These are phyloP conservation scores for Steinernema feltiae DNA, from an alignment of 1,140 invertebrate species.

Conservation along the genomic window DNA sequence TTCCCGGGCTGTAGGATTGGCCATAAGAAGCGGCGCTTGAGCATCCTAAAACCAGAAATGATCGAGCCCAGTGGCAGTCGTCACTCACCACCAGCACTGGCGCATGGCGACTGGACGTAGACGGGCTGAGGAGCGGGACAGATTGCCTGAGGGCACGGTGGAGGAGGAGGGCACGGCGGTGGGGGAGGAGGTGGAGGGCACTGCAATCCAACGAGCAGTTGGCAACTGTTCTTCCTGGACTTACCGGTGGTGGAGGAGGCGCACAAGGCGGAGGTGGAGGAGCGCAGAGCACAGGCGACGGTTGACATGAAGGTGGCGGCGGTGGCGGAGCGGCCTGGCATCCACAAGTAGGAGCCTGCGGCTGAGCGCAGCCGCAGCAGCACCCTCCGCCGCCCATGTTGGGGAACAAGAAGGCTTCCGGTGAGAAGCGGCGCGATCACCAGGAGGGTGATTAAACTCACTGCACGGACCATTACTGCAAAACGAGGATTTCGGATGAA, in stretches of 20 bases:
- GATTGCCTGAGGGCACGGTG: constrained; percentile 20
- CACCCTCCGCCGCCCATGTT: constrained; percentile 24
- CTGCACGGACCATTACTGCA: background rate
- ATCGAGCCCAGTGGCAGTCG: background rate
- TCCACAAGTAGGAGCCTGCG: constrained; percentile 27
- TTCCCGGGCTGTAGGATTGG: background rate
- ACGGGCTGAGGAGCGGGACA: constrained; percentile 30
- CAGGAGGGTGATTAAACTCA: background rate
- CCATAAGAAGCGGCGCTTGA: background rate
- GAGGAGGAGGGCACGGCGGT: constrained; percentile 1
- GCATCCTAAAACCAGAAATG: background rate
- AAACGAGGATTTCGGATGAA: background rate
- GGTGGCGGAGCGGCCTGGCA: background rate
- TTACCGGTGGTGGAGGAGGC: constrained; percentile 19
- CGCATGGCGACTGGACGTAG: constrained; percentile 16
- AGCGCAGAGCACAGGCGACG: too few species aligned
- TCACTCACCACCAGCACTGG: background rate
- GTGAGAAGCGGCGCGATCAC: background rate
- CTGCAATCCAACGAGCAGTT: background rate
- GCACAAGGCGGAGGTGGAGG: constrained; percentile 26
- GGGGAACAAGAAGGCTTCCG: constrained; percentile 16
- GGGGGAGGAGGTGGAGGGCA: background rate
- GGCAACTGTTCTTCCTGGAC: background rate
- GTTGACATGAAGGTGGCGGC: background rate
- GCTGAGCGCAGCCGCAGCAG: constrained; percentile 30